phyloP scores from a whole-genome alignment of 1,140 invertebrate genomes.

The Oreohelix idahoensis region DNA sequence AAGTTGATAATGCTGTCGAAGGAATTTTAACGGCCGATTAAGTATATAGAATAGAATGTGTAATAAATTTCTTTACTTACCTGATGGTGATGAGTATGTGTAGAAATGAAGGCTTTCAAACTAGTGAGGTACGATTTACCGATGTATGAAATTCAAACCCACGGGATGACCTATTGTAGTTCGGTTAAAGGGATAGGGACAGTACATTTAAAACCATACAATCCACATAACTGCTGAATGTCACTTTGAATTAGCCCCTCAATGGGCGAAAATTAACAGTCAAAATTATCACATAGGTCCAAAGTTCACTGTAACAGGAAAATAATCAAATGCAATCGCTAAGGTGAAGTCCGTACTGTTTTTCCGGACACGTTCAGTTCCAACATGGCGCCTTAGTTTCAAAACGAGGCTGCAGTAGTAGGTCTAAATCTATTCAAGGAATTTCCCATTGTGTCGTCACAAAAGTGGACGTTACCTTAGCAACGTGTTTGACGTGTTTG shows the following conservation, averaged over 20 bases:
- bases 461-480: not conserved
- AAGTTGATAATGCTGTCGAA: too few relatives aligned
- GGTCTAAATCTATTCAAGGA: slow-evolving; percentile 6
- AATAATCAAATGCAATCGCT: slow-evolving; percentile 16
- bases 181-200: too few relatives aligned
- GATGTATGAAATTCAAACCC: too few relatives aligned
- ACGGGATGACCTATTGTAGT: too few relatives aligned
- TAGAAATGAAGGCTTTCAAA: too few relatives aligned
- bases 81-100: too few relatives aligned
- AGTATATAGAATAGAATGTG: too few relatives aligned
- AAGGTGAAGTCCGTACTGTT: slow-evolving; percentile 16
- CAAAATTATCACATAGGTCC: not conserved
- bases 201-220: too few relatives aligned
- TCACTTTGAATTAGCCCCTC: too few relatives aligned
- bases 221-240: not conserved
- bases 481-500: not conserved
- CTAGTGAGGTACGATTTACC: too few relatives aligned
- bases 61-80: too few relatives aligned
- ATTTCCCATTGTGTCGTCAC: not conserved
- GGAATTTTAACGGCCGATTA: too few relatives aligned
- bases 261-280: not conserved
- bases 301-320: slow-evolving; percentile 24
- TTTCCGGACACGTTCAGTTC: slow-evolving; percentile 31
- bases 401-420: slow-evolving; percentile 12
- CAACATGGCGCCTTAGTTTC: slow-evolving; percentile 27